These are phyloP conservation scores for Phyllostomus hastatus DNA, from an alignment of 2,113 vertebrate species.

Conservation along the genomic window DNA sequence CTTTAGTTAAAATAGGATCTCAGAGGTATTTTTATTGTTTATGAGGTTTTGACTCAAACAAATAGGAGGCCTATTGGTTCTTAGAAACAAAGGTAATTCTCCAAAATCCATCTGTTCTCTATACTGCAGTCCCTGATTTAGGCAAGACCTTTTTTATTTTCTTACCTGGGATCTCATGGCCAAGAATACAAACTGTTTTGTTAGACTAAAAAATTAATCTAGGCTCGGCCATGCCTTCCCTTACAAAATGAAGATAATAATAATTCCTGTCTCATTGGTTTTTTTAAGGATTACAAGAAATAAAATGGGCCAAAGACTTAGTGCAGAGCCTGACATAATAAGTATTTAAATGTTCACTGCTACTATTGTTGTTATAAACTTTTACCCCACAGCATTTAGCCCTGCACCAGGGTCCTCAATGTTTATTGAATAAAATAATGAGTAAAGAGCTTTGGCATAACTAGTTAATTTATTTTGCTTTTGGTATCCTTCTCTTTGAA, in stretches of 20 bases:
- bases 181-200: background rate
- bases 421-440: background rate
- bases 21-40: background rate
- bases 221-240: background rate
- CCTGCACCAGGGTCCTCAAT: background rate
- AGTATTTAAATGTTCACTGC: background rate
- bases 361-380: background rate
- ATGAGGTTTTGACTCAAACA: background rate
- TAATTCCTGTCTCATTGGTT: background rate
- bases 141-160: background rate
- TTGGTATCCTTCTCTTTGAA: background rate
- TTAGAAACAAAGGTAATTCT: slow-evolving; percentile 3
- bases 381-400: background rate
- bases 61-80: background rate
- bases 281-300: background rate
- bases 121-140: background rate
- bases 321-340: background rate
- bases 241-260: background rate
- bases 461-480: background rate
- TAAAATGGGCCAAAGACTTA: background rate
- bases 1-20: background rate
- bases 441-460: background rate
- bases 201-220: background rate
- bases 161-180: background rate
- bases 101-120: background rate